A percentile compares a stretch with the other conserved stretches of the same genome.
Conservation (phyloP, 2,797 vertebrate genomes). For the Amblyraja radiata region DNA sequence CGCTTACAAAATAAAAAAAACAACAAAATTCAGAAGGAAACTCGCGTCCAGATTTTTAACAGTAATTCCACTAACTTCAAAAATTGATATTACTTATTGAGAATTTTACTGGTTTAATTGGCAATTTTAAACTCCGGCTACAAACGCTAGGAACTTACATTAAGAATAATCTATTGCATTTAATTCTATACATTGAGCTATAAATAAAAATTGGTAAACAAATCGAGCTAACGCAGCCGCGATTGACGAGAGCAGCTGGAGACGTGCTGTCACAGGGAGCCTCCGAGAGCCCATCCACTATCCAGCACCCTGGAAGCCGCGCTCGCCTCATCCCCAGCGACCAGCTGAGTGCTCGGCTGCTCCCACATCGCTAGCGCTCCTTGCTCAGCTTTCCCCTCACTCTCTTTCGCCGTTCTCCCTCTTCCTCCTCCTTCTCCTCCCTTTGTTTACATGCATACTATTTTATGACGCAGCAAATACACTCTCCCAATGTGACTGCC, state of each 20-base stretch:
- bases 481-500: conserved; percentile 83
- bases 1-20: not conserved
- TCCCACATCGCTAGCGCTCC: not conserved
- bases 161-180: not conserved
- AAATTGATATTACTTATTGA: not conserved
- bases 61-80: not conserved
- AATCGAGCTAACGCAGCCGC: not conserved
- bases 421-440: conserved; percentile 50
- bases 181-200: not conserved
- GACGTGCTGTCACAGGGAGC: not conserved
- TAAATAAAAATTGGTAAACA: not conserved
- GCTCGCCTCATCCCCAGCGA: not conserved
- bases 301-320: not conserved
- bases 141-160: not conserved
- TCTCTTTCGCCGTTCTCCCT: conserved; percentile 50
- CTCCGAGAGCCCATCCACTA: not conserved
- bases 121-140: not conserved
- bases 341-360: not conserved
- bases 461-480: conserved; percentile 86
- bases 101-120: not conserved
- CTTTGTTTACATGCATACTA: conserved; percentile 71
- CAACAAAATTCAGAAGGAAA: not conserved
- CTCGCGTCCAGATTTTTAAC: not conserved
- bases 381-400: not conserved
- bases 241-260: not conserved